Conservation (phyloP, 1,140 invertebrate genomes). For the Nilaparvata lugens region DNA sequence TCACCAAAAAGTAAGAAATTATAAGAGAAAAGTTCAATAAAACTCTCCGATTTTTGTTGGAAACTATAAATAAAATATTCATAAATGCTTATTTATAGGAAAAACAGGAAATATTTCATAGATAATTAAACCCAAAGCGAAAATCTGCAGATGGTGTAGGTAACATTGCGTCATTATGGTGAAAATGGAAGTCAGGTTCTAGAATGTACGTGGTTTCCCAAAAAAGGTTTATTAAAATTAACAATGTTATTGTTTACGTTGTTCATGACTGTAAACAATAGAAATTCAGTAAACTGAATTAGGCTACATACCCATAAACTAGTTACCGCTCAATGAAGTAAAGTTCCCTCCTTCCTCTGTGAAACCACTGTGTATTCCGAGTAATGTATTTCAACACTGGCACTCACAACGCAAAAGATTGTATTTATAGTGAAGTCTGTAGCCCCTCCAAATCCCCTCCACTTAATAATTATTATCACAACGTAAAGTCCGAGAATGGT, state of each 20-base stretch:
- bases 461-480: conserved; percentile 8
- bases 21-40: too few relatives aligned
- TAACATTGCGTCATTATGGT: background rate
- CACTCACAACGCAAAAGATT: background rate
- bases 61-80: too few relatives aligned
- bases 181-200: background rate
- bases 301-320: conserved; percentile 12
- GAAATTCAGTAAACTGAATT: background rate
- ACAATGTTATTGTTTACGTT: background rate
- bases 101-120: background rate
- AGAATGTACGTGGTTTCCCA: background rate
- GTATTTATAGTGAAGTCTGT: conserved; percentile 7
- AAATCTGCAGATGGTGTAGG: background rate
- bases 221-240: too few relatives aligned
- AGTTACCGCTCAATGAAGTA: conserved; percentile 6
- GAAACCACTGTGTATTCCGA: background rate
- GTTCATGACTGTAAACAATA: background rate
- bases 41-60: too few relatives aligned
- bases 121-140: background rate
- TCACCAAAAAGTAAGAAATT: too few relatives aligned
- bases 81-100: background rate
- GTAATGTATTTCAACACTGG: background rate
- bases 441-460: background rate
- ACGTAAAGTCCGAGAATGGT: conserved; percentile 11
- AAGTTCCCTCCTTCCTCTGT: background rate